Base-by-base conservation (phyloP, 2,113 vertebrate genomes). In the Labeo rohita region DNA sequence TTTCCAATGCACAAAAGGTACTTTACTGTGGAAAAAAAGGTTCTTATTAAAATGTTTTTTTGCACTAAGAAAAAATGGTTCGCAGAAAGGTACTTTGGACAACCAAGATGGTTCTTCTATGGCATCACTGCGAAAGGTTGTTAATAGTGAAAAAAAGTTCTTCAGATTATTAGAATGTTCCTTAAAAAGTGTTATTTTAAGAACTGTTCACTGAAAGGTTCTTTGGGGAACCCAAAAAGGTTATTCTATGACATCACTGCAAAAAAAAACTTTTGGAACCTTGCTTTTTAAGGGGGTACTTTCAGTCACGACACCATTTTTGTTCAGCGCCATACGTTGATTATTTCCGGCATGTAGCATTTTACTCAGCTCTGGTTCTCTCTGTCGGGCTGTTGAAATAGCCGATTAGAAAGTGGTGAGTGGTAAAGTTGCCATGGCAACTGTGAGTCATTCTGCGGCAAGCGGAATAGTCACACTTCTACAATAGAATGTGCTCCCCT, bases 391-490 rank as follows among this genome's bases (percentile, higher is more conserved):
- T 80, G 88, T 78, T 63, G 9, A 86, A 92, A 91, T 84, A 50
- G 7, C 90, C 90, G 90, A 92, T 80, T 92, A 93, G 23, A 91
- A 89, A 89, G 91, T 92, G 89, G 90, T 54, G 85, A 93, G 93
- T 92, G 92, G 93, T 88, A 80, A 85, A 81, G 95, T 95, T 95
- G 87, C 93, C 92, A 92, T 94, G 83, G 95, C 90, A 95, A 95
- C 94, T 90, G 91, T 95, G 95, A 96, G 93, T 95, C 95, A 95
- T 95, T 92, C 93, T 95, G 89, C 90, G 93, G 90, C 90, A 93
- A 91, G 91, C 6, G 34, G 86, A 93, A 93, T 91, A 90, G 92
- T 95, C 84, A 63, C 84, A 92, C 91, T 93, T 89, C 52, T 89
- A 72, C 23, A 91, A 87, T 90, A 90, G 87, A 28, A 87, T 88